Base-by-base conservation (phyloP, 2,113 vertebrate species). In the Hyaena hyaena region DNA sequence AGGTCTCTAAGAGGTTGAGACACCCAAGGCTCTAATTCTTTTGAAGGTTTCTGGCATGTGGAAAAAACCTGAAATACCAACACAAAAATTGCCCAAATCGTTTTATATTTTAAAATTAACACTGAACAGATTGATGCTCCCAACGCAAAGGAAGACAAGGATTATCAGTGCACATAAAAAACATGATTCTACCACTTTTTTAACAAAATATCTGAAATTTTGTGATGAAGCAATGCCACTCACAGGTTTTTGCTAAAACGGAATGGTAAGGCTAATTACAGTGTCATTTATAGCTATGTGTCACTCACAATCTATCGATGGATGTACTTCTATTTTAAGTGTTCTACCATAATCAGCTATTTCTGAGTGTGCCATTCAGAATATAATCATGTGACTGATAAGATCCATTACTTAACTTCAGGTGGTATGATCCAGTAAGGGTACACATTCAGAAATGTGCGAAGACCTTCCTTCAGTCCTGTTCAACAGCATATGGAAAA, bases 291-390 rank as follows among this genome's bases (percentile, higher is more conserved):
- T 55, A 95, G 68, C 86, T 81, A 31, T 2, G 28, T 88, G 53
- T 96, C 91, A 96, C 66, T 88, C 69, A 65, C 53, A 35, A 91
- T 95, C 63, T 96, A 87, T 61, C 69, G 73, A 93, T 43, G 82
- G 86, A 28, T 33, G 45, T 55, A 31, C 80, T 93, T 95, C 93
- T 92, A 76, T 81, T 97, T 93, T 86, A 82, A 88, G 50, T 65
- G 31, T 45, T 73, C 79, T 88, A 55, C 79, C 58, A 76, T 45
- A 87, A 88, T 95, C 82, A 74, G 89, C 63, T 93, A 93, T 96
- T 87, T 97, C 66, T 97, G 95, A 93, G 39, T 88, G 58, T 63
- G 39, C 83, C 83, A 83, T 45, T 95, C 43, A 95, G 61, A 92
- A 88, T 77, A 95, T 84, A 88, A 95, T 53, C 88, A 68, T 69